Evolutionary conservation across 2,113 vertebrate genomes (phyloP).

Genomic region (Cathartes aura): DNA sequence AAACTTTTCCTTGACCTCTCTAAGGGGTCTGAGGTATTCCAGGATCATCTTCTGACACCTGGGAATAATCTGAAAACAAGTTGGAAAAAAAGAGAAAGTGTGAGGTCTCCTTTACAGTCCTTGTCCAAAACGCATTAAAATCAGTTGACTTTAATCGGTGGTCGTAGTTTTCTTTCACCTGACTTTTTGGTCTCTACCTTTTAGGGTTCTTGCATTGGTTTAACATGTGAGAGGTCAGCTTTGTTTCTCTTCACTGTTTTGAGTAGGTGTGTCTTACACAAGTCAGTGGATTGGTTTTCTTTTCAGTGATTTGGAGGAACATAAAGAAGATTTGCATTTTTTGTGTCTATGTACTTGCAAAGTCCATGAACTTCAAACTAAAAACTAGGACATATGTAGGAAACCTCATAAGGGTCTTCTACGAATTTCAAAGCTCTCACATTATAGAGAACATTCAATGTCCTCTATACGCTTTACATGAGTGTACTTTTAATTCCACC

Average conservation of each 20-base stretch:
- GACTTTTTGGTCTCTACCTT: not conserved
- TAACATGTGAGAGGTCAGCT: not conserved
- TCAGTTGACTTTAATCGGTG: not conserved
- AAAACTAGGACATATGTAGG: not conserved
- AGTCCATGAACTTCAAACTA: not conserved
- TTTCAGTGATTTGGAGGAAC: not conserved
- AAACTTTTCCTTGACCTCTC: not conserved
- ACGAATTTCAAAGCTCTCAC: not conserved
- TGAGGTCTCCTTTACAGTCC: not conserved
- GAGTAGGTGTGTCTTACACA: not conserved
- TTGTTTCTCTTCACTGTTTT: not conserved
- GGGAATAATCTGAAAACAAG: not conserved
- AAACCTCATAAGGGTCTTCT: not conserved
- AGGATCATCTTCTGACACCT: not conserved
- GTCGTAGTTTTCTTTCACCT: no score
- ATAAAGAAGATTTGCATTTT: not conserved
- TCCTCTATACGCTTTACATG: not conserved
- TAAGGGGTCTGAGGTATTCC: not conserved
- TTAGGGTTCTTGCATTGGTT: not conserved
- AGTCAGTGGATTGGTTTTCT: not conserved
- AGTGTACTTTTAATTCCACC: not conserved
- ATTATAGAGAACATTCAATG: not conserved
- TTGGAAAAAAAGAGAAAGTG: not conserved
- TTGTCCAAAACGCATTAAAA: not conserved
- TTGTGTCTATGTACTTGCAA: not conserved